These are phyloP conservation scores for Zaprionus kolodkinae DNA, from an alignment of 1,140 invertebrate species.

Conservation along the genomic window DNA sequence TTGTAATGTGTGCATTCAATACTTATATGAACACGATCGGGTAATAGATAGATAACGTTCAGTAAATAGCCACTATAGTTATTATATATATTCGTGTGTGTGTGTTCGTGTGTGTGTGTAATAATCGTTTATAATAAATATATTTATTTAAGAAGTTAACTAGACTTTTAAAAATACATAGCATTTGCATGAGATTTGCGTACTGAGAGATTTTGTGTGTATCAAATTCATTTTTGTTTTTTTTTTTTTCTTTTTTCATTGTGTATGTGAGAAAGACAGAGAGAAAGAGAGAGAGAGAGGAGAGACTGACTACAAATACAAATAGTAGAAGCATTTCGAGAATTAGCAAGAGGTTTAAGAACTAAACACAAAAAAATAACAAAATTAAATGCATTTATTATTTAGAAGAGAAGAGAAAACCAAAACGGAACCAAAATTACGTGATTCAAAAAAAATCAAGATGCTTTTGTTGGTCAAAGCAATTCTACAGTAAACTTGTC, in stretches of 20 bases:
- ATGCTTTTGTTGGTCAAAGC: constrained; percentile 24
- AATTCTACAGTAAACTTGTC: constrained; percentile 37
- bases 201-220: constrained; percentile 38
- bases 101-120: constrained; percentile 22
- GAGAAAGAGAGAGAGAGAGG: constrained; percentile 5
- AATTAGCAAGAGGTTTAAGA: constrained; percentile 36
- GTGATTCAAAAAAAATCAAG: constrained; percentile 13
- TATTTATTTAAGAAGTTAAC: constrained; percentile 68
- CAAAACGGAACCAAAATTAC: constrained; percentile 4
- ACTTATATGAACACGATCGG: constrained; percentile 73
- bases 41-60: constrained; percentile 67
- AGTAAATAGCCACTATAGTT: constrained; percentile 79
- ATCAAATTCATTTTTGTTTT: constrained; percentile 13
- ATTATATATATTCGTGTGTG: constrained; percentile 50
- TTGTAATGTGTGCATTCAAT: constrained; percentile 70
- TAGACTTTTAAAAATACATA: constrained; percentile 60
- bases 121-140: constrained; percentile 61
- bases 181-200: constrained; percentile 45
- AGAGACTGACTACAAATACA: constrained; percentile 38
- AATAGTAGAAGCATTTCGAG: constrained; percentile 43
- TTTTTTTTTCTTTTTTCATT: constrained; percentile 2
- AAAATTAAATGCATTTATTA: constrained; percentile 68
- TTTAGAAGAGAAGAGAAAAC: constrained; percentile 34
- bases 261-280: constrained; percentile 10
- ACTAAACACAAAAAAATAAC: constrained; percentile 9